Evolutionary conservation across 2,113 vertebrate genomes (phyloP).

Genomic region (Malurus melanocephalus): DNA sequence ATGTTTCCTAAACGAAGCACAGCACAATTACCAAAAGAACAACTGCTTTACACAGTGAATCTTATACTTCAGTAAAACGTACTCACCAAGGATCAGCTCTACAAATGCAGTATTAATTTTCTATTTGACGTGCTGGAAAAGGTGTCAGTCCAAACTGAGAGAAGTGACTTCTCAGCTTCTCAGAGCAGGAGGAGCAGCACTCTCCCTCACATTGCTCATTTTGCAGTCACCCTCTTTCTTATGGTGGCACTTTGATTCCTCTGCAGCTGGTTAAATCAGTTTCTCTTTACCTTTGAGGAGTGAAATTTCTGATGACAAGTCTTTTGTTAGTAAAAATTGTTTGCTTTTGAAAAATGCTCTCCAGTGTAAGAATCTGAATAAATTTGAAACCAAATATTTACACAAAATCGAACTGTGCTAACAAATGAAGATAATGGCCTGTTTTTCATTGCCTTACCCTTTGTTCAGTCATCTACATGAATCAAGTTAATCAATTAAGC

Average conservation of each 20-base stretch:
- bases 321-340: constrained; percentile 10
- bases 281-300: constrained; percentile 6
- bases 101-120: constrained; percentile 18
- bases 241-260: background rate
- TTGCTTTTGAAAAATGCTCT: constrained; percentile 17
- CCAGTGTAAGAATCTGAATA: background rate
- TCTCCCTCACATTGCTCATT: background rate
- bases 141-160: background rate
- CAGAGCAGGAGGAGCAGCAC: background rate
- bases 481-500: constrained; percentile 15
- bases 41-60: background rate
- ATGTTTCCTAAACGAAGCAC: background rate
- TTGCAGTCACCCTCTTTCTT: background rate
- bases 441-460: background rate
- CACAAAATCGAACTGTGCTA: background rate
- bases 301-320: constrained; percentile 27
- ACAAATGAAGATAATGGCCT: background rate
- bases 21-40: background rate
- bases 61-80: constrained; percentile 22
- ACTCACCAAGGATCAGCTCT: background rate
- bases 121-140: constrained; percentile 32
- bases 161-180: background rate
- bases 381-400: constrained; percentile 26
- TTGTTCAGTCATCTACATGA: background rate
- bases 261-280: background rate